Evolutionary conservation across 2,888 invertebrate species (phyloP).

Genomic region (Phortica okadai): DNA sequence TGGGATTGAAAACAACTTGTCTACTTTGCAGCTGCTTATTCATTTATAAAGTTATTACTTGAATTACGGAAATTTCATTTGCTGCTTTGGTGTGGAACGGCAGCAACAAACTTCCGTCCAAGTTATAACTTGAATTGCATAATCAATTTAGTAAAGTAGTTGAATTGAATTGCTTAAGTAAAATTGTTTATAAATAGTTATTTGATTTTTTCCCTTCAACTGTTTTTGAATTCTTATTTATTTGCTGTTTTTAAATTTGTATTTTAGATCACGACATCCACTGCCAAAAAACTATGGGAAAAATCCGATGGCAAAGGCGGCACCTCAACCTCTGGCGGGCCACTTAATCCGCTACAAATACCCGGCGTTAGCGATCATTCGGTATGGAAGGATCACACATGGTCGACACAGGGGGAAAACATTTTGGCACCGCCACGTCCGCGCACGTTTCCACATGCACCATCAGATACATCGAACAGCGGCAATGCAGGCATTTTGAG

Average conservation of each 20-base stretch:
- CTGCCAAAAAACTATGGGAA: slow-evolving; percentile 95
- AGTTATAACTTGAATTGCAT: background rate
- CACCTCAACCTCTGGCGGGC: slow-evolving; percentile 78
- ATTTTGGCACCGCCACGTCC: slow-evolving; percentile 87
- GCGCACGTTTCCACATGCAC: slow-evolving; percentile 80
- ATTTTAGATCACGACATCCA: slow-evolving; percentile 92
- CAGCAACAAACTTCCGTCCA: background rate
- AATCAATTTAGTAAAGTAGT: slow-evolving; percentile 8
- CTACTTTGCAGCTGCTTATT: slow-evolving; percentile 13
- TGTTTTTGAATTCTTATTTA: slow-evolving; percentile 25
- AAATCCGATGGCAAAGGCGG: slow-evolving; percentile 88
- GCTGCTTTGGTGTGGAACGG: background rate
- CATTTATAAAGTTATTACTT: slow-evolving; percentile 26
- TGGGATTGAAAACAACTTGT: background rate
- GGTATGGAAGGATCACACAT: slow-evolving; percentile 94
- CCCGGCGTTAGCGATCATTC: slow-evolving; percentile 81
- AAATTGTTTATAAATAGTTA: background rate
- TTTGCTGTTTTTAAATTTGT: slow-evolving; percentile 40
- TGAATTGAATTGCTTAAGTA: background rate
- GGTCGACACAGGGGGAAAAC: slow-evolving; percentile 92
- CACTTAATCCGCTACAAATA: slow-evolving; percentile 85
- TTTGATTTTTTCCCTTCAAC: slow-evolving; percentile 4
- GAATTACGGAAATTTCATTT: slow-evolving; percentile 21
- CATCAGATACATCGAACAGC: slow-evolving; percentile 77
- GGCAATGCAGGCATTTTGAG: slow-evolving; percentile 77